Conservation (phyloP, 2,797 vertebrate genomes). For the Benthosema pterotum region DNA sequence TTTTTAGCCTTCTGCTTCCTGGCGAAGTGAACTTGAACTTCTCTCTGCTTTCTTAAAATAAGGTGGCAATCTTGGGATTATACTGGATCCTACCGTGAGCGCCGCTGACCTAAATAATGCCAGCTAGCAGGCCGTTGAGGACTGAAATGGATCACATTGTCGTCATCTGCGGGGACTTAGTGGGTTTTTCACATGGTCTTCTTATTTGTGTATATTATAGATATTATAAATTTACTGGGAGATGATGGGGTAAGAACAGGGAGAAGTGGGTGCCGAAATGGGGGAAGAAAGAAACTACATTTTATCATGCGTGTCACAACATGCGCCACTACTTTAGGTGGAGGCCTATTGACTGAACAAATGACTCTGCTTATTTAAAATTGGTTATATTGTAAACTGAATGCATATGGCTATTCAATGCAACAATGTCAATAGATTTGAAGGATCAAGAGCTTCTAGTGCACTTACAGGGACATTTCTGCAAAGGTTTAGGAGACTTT, state of each 20-base stretch:
- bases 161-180: constrained; percentile 45
- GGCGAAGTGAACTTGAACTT: constrained; percentile 80
- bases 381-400: background rate
- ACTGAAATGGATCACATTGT: constrained; percentile 51
- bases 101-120: constrained; percentile 76
- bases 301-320: background rate
- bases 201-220: constrained; percentile 5
- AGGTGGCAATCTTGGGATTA: constrained; percentile 82
- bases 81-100: constrained; percentile 68
- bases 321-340: background rate
- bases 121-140: constrained; percentile 49
- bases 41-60: constrained; percentile 80
- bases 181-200: constrained; percentile 28
- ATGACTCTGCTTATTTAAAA: background rate
- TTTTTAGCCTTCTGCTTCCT: constrained; percentile 76
- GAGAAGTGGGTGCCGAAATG: constrained; percentile 2
- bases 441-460: background rate
- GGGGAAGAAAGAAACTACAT: constrained; percentile 3
- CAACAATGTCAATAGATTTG: background rate
- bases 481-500: too few relatives aligned
- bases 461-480: too few relatives aligned
- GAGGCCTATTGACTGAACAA: background rate
- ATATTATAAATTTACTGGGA: background rate
- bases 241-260: constrained; percentile 1
- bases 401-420: background rate